phyloP scores from a whole-genome alignment of 2,113 vertebrate species.

The western clawed frog (Xenopus tropicalis) region DNA sequence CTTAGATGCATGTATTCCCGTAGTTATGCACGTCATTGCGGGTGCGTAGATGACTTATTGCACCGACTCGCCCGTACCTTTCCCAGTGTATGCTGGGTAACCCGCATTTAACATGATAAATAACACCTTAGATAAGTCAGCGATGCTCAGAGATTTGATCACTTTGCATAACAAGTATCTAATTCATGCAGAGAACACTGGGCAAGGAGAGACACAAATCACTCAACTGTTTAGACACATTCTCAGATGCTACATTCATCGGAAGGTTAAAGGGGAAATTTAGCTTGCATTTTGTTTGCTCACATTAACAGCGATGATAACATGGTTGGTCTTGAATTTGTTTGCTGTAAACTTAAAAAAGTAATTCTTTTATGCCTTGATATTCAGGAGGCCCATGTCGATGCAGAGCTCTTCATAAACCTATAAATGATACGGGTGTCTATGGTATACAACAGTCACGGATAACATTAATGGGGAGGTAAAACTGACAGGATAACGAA shows the following conservation, averaged over 20 bases:
- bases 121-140: neutral
- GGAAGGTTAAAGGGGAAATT: neutral
- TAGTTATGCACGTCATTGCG: slow-evolving; percentile 47
- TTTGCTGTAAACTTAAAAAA: too few relatives aligned
- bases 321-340: too few relatives aligned
- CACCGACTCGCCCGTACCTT: slow-evolving; percentile 13
- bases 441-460: too few relatives aligned
- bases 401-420: too few relatives aligned
- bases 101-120: neutral
- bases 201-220: neutral
- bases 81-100: neutral
- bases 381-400: too few relatives aligned
- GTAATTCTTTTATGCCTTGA: too few relatives aligned
- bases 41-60: slow-evolving; percentile 3
- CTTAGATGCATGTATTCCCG: slow-evolving; percentile 40
- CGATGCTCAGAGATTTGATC: neutral
- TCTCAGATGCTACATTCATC: slow-evolving; percentile 10
- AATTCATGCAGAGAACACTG: slow-evolving; percentile 16
- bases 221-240: neutral
- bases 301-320: neutral
- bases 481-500: too few relatives aligned
- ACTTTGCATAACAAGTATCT: slow-evolving; percentile 14
- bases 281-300: neutral
- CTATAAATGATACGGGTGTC: too few relatives aligned
- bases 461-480: too few relatives aligned